Evolutionary conservation across 2,888 invertebrate genomes (phyloP).

Genomic region (Aphodius granarius): DNA sequence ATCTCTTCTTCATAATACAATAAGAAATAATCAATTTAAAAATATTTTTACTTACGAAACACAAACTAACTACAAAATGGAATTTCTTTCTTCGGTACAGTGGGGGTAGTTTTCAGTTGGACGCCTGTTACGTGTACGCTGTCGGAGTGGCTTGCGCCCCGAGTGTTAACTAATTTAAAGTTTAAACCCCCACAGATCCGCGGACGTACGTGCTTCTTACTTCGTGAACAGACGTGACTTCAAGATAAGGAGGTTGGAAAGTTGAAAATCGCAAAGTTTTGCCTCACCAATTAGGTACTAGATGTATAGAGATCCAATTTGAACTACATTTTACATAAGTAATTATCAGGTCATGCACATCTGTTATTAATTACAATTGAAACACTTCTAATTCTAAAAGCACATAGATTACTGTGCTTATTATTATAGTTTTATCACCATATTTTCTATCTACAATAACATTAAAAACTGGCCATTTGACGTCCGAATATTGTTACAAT

Average conservation of each 20-base stretch:
- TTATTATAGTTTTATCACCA: too few species aligned
- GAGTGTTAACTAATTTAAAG: conserved; percentile 26
- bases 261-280: background rate
- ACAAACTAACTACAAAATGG: too few species aligned
- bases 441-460: too few species aligned
- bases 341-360: too few species aligned
- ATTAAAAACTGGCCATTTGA: too few species aligned
- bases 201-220: conserved; percentile 18
- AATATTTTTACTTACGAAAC: background rate
- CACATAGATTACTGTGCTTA: too few species aligned
- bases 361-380: too few species aligned
- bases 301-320: background rate
- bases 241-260: background rate
- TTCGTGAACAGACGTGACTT: background rate
- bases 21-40: background rate
- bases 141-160: background rate
- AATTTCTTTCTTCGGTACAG: background rate
- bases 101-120: background rate
- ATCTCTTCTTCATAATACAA: too few species aligned
- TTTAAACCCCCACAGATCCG: conserved; percentile 21
- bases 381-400: too few species aligned
- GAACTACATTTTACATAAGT: background rate
- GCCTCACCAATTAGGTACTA: background rate
- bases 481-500: too few species aligned
- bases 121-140: background rate